Percentiles rank a stretch among this genome's conserved stretches.
Evolutionary conservation across 2,113 vertebrate genomes (phyloP).

Genomic region (Saccopteryx leptura): DNA sequence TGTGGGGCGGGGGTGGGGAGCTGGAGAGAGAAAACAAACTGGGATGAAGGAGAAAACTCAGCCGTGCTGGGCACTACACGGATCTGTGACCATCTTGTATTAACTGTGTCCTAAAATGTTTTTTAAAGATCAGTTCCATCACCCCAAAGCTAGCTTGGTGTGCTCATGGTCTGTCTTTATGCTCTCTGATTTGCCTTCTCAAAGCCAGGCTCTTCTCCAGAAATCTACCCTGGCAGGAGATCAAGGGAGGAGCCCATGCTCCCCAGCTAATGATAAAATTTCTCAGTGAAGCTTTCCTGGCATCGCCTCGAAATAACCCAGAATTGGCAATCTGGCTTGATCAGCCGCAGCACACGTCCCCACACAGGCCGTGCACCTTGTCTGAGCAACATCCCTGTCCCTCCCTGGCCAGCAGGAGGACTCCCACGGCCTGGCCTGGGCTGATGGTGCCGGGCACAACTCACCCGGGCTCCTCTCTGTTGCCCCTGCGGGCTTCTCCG

Average conservation of each 20-base stretch:
- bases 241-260: constrained; percentile 33
- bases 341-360: background rate
- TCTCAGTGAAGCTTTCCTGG: constrained; percentile 31
- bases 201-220: constrained; percentile 61
- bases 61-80: background rate
- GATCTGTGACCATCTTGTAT: background rate
- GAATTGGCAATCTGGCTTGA: constrained; percentile 29
- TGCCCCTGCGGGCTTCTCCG: background rate
- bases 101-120: background rate
- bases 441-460: background rate
- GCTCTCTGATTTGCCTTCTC: constrained; percentile 57
- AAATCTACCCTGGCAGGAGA: constrained; percentile 60
- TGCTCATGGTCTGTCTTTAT: background rate
- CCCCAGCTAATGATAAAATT: constrained; percentile 67
- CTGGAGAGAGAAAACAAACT: background rate
- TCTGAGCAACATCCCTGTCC: background rate
- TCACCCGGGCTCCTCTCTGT: background rate
- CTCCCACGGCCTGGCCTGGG: background rate
- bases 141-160: background rate
- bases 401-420: background rate
- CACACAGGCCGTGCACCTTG: background rate
- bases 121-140: background rate
- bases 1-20: accelerated
- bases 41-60: background rate
- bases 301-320: constrained; percentile 15